Evolutionary conservation across 1,140 invertebrate species (phyloP), one percentile per base, ranked within the genome.

Genomic region (Drosophila setifemur): DNA sequence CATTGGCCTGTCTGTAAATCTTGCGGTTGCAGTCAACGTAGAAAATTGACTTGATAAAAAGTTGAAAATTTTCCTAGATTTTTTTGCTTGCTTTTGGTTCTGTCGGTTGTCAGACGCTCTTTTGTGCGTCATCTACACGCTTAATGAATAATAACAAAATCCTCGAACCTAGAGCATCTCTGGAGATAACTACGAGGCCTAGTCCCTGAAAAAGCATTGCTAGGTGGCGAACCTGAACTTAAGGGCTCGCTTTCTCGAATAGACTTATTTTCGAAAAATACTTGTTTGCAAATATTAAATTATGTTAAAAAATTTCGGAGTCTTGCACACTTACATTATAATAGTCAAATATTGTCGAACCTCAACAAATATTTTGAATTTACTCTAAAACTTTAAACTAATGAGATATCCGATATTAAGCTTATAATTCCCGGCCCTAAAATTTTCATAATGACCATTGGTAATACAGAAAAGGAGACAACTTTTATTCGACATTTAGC

Each of bases 31-130:
- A 77, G 78, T 61, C 73, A 86, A 72, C 75, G 81, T 85, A 76
- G 61, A 86, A 85, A 79, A 85, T 85, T 85, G 81, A 85, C 81
- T 85, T 85, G 75, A 85, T 86, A 85, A 85, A 85, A 85, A 85
- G 75, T 85, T 85, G 63, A 74, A 53, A 54, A 57, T 74, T 72
- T 71, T 43, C 21, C 47, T 7, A 45, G 12, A 43, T 25, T 49
- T 44, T 40, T 50, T 25, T 68, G 37, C 66, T 50, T 57, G 28
- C 52, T 67, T 48, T 31, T 37, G 29, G 33, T 55, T 19, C 14
- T 48, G 55, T 47, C 61, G 74, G 44, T 55, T 55, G 70, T 79
- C 77, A 76, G 77, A 53, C 60, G 60, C 37, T 49, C 54, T 63
- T 68, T 73, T 71, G 39, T 67, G 60, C 61, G 60, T 67, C 60